Evolutionary conservation across 2,113 vertebrate genomes (phyloP), one percentile per base, ranked within the genome.

Genomic region (Rhynchomys soricoides): DNA sequence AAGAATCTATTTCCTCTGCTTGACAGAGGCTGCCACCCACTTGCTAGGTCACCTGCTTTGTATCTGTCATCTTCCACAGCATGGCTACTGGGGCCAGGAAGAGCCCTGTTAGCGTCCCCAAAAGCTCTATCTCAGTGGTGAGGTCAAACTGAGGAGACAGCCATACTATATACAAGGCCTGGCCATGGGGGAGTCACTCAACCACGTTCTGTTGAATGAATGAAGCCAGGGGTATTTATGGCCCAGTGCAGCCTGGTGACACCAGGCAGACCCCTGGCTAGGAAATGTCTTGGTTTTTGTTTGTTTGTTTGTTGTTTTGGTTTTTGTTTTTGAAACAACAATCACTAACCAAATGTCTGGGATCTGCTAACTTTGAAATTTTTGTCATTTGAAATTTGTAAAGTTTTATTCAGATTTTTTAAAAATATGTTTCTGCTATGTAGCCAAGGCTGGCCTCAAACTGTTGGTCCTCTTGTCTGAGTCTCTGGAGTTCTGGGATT

Each of bases 201-300:
- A 11, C 34, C 13, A 45, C 37, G 7, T n/a, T 79, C 62, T 92
- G 40, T 11, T 77, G 66, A 71, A 40, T 86, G 43, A 31, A 40
- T 0, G 59, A 52, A 31, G 62, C 26, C 16, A 10, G 75, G 74
- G 2, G 22, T 82, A 57, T 90, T 57, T 89, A 57, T 34, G 40
- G 37, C 82, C 31, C 21, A 78, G 57, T 40, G 52, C 40, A 75
- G 81, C 9, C 48, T 73, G 59, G 89, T 96, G 96, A 96, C 75
- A 66, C 93, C 95, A 96, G 94, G 90, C n/a, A 87, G 70, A n/a
- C 4, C 17, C 43, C 5, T 13, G 7, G 43, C 66, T 59, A 29
- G n/a, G 50, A 94, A 81, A 70, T 37, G 10, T 15, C 57, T 94
- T 45, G 17, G 26, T 37, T 29, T 85, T 12, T 26, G 7, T 52